Conservation (phyloP, 2,797 vertebrate species). For the Pterois miles region DNA sequence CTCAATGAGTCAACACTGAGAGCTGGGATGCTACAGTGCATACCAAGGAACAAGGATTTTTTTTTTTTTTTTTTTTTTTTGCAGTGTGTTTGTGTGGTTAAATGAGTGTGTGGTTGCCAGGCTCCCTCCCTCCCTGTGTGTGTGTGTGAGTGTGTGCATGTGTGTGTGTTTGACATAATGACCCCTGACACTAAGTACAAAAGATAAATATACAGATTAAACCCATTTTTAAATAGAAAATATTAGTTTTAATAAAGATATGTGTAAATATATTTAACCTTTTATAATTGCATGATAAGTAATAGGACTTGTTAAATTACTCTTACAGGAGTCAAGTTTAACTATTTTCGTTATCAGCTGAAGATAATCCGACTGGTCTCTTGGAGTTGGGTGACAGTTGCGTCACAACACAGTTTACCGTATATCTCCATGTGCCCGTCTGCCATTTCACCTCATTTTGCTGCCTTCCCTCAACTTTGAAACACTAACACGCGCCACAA, state of each 20-base stretch:
- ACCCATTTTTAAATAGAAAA: neutral
- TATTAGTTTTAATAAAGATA: neutral
- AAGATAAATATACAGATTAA: neutral
- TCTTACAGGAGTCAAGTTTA: neutral
- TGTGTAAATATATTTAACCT: neutral
- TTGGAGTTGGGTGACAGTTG: neutral
- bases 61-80: neutral
- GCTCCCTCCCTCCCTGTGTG: too few relatives aligned
- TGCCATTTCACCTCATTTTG: constrained; percentile 15
- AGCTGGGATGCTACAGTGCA: constrained; percentile 28
- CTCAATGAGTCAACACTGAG: constrained; percentile 50
- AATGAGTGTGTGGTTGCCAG: neutral
- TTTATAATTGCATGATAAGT: neutral
- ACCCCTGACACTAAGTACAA: neutral
- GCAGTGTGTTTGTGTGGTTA: constrained; percentile 5
- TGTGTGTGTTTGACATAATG: neutral
- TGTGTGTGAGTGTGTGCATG: neutral
- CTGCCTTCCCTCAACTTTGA: neutral
- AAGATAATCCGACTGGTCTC: constrained; percentile 34
- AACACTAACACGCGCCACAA: neutral
- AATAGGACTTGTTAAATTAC: neutral
- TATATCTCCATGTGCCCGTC: constrained; percentile 11
- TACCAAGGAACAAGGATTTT: neutral
- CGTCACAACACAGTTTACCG: constrained; percentile 23
- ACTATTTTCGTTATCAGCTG: constrained; percentile 19